Evolutionary conservation across 1,140 invertebrate species (phyloP), one percentile per base, ranked within the genome.

Genomic region (Hydropsyche tenuis): DNA sequence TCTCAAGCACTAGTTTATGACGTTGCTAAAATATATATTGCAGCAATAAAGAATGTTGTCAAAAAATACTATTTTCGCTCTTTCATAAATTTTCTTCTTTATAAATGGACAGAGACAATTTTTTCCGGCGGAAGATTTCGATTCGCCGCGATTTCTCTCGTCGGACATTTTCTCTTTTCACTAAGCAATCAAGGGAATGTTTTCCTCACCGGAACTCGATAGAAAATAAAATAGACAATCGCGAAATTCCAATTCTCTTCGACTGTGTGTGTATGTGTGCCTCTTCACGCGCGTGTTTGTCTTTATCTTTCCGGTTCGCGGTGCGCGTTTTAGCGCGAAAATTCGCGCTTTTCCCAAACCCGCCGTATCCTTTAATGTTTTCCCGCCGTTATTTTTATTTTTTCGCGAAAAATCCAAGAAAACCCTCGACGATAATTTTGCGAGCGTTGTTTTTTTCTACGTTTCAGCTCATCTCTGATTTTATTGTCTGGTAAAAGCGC

Each of bases 211-310:
- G 4, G 3, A 14, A 51, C 4, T 14, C 14, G 46, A 20, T 16
- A 20, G 46, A 51, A 51, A 51, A 51, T 51, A 20, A 51, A 51
- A 16, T 5, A 51, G 46, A 20, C 46, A 51, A 51, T 51, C 14
- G 14, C 18, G 4, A 14, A 51, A 51, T 51, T 51, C 18, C 46
- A 14, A 16, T 51, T 51, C 30, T 37, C 9, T 37, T 37, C 30
- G 3, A 37, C 30, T 9, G 9, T n/a, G n/a, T n/a, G n/a, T n/a
- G 9, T 37, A 37, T 37, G 9, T 37, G 9, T 9, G 9, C 30
- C 3, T 9, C 30, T 37, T 37, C 3, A 37, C 9, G 30, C 9
- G 30, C 30, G 30, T 37, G 30, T 37, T 37, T 37, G 30, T 37
- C 30, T 37, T 37, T 37, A 37, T 37, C 30, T 37, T 37, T 37